These are phyloP conservation scores for Pristionchus entomophagus DNA, from an alignment of 2,888 invertebrate genomes.

Conservation along the genomic window DNA sequence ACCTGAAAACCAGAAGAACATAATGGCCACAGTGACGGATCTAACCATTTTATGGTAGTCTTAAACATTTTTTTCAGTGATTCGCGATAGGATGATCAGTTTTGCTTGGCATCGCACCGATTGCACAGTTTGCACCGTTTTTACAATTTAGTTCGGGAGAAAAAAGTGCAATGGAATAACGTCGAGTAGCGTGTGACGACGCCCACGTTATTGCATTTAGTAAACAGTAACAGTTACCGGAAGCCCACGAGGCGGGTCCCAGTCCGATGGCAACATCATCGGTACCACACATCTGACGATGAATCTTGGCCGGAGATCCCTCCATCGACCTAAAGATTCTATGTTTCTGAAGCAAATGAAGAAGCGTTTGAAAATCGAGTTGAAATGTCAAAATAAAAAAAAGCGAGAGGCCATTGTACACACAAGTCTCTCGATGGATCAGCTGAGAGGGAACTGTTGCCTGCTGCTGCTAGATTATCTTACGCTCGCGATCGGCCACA, in stretches of 20 bases:
- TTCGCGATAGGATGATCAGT: constrained; percentile 10
- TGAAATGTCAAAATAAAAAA: too few relatives aligned
- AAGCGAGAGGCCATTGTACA: neutral
- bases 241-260: neutral
- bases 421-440: neutral
- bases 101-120: neutral
- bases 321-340: constrained; percentile 8
- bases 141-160: too few relatives aligned
- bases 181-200: too few relatives aligned
- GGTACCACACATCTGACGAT: neutral
- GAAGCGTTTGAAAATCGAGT: too few relatives aligned
- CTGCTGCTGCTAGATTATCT: neutral
- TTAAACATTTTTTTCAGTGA: neutral
- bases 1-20: neutral
- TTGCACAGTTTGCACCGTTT: neutral
- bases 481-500: constrained; percentile 10
- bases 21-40: neutral
- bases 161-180: too few relatives aligned
- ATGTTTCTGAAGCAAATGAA: too few relatives aligned
- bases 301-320: neutral
- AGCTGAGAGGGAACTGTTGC: neutral
- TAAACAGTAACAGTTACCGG: neutral
- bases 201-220: too few relatives aligned
- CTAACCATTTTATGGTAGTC: neutral
- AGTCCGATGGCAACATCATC: neutral